Percentiles rank a stretch among this genome's conserved stretches.
Evolutionary conservation across 2,797 vertebrate species (phyloP).

Genomic region (Coracias cyanogaster): DNA sequence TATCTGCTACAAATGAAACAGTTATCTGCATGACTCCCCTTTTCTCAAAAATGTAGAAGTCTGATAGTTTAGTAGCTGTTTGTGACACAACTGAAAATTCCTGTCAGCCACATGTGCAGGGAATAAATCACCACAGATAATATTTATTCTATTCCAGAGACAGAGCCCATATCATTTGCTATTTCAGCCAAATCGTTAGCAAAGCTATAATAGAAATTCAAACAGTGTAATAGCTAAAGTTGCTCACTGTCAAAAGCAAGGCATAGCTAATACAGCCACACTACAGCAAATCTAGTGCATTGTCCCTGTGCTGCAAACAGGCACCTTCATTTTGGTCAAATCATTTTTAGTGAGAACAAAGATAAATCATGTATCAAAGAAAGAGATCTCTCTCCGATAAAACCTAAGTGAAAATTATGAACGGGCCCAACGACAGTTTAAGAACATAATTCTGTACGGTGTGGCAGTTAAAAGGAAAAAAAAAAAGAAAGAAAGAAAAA

Average conservation of each 20-base stretch:
- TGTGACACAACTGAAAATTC: background rate
- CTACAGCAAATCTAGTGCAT: background rate
- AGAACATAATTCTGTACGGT: background rate
- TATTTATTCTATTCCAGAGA: background rate
- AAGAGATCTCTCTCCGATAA: background rate
- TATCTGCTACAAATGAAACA: background rate
- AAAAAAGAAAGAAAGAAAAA: background rate
- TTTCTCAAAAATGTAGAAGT: background rate
- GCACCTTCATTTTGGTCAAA: background rate
- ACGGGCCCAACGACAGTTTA: background rate
- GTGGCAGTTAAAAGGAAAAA: background rate
- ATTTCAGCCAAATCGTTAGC: background rate
- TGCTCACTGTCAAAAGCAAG: background rate
- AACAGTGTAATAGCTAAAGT: background rate
- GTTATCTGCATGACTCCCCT: background rate
- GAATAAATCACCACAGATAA: background rate
- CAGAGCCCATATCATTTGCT: background rate
- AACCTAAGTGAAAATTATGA: background rate
- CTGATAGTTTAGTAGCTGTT: background rate
- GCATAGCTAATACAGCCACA: background rate
- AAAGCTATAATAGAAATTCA: background rate
- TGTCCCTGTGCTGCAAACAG: background rate
- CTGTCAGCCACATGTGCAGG: background rate
- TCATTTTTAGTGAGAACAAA: background rate
- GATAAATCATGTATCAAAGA: background rate